Base-by-base conservation (phyloP, 2,888 invertebrate genomes). In the Poecilus cupreus region DNA sequence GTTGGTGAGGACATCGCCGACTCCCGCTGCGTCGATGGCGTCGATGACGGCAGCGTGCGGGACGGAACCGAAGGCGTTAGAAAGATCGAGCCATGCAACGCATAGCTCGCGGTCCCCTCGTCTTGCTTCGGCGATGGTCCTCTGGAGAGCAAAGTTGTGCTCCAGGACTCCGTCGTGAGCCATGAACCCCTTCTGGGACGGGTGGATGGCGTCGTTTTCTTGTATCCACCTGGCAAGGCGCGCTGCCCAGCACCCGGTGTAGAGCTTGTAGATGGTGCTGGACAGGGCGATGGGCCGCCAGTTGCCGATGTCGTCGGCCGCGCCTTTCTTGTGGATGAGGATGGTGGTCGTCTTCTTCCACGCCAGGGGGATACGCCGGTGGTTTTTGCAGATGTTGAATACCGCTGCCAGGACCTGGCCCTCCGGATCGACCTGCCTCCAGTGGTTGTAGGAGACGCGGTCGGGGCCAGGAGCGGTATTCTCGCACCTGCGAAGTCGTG, bases 261-360 rank as follows among this genome's bases (percentile, higher is more conserved):
- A 74, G 3, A 74, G 24, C n/a, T 74, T 74, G 22, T 46, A 74
- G 4, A 46, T 74, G 3, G 74, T 74, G 6, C 46, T 43, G 10
- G 74, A 74, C 11, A 74, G 74, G 10, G 74, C 18, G 20, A 74
- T 74, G 20, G 74, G 74, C 10, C 74, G 46, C 49, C 49, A 74
- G 74, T 74, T 74, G 20, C 13, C 2, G 22, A 74, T 10, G 5
- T 22, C 24, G 46, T 74, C 32, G 16, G 11, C n/a, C 10, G 10
- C 22, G 1, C 74, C 74, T 18, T 46, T 49, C 32, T 74, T 74
- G n/a, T 20, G 49, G 8, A 74, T 20, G 3, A 74, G 4, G 10
- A 46, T 49, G 11, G 74, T 74, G 8, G 8, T 20, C 4, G n/a
- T 46, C 26, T 22, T n/a, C 13, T 49, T 74, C 74, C 74, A 74